Conservation (phyloP, 2,113 vertebrate genomes). For the Otocyon megalotis region DNA sequence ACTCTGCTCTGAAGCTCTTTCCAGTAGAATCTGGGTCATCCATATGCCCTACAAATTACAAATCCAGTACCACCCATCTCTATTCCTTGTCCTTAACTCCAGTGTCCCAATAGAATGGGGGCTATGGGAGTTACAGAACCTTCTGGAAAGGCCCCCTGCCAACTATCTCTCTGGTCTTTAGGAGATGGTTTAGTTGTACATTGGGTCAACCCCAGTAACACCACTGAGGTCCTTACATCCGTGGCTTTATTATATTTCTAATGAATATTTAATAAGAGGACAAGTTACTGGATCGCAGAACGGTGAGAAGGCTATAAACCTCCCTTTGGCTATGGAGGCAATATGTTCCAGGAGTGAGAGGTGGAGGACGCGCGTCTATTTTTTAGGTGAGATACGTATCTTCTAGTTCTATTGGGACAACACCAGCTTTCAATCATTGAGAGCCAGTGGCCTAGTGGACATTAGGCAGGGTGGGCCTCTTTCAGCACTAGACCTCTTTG, state of each 20-base stretch:
- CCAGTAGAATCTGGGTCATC: not conserved
- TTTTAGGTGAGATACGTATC: not conserved
- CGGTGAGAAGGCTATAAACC: not conserved
- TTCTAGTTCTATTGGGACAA: not conserved
- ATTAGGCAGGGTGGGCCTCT: not conserved
- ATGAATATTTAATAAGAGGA: constrained; percentile 47
- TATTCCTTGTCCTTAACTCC: not conserved
- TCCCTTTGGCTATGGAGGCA: not conserved
- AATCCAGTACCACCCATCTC: not conserved
- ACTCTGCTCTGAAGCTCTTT: not conserved
- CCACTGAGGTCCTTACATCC: not conserved
- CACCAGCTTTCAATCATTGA: not conserved
- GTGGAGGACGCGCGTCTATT: not conserved
- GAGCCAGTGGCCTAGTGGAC: not conserved
- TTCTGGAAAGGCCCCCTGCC: not conserved
- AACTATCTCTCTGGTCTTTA: constrained; percentile 23
- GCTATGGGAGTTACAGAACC: not conserved
- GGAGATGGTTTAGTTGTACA: not conserved
- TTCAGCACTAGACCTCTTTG: not conserved
- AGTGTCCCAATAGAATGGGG: not conserved
- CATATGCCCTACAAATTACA: not conserved
- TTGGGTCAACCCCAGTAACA: constrained; percentile 10
- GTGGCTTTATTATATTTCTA: constrained; percentile 56
- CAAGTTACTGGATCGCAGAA: not conserved
- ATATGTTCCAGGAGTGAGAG: not conserved